These are phyloP conservation scores for Tholera decimalis DNA, from an alignment of 2,888 invertebrate species.

Conservation along the genomic window DNA sequence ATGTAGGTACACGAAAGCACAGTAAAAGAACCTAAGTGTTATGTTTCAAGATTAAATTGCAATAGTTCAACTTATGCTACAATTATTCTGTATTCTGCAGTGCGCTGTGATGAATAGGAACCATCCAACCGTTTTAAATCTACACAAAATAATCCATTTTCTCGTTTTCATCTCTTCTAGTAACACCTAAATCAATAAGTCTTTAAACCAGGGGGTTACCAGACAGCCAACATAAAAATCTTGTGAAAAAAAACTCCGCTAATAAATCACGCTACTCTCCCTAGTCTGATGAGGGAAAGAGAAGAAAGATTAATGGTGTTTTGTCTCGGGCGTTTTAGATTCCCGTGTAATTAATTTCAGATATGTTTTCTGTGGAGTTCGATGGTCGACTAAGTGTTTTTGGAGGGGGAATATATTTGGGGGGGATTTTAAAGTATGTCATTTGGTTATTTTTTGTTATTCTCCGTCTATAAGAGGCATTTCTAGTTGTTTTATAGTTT, in stretches of 20 bases:
- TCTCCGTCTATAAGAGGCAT: background rate
- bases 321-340: conserved; percentile 52
- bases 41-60: no score
- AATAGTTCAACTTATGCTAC: background rate
- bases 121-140: background rate
- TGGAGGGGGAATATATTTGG: no score
- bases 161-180: conserved; percentile 38
- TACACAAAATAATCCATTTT: background rate
- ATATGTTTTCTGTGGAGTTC: conserved; percentile 34
- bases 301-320: conserved; percentile 70
- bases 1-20: no score
- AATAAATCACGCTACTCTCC: conserved; percentile 69
- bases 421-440: background rate
- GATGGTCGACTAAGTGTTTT: conserved; percentile 34
- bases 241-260: conserved; percentile 64
- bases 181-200: conserved; percentile 27
- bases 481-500: conserved; percentile 1
- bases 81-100: background rate
- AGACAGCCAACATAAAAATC: conserved; percentile 64
- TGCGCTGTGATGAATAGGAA: background rate
- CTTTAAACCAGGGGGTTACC: conserved; percentile 55
- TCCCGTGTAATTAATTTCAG: conserved; percentile 55
- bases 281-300: conserved; percentile 67
- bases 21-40: background rate
- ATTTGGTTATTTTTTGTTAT: background rate